Base-by-base conservation (phyloP, 2,113 vertebrate genomes). In the Piaya cayana region DNA sequence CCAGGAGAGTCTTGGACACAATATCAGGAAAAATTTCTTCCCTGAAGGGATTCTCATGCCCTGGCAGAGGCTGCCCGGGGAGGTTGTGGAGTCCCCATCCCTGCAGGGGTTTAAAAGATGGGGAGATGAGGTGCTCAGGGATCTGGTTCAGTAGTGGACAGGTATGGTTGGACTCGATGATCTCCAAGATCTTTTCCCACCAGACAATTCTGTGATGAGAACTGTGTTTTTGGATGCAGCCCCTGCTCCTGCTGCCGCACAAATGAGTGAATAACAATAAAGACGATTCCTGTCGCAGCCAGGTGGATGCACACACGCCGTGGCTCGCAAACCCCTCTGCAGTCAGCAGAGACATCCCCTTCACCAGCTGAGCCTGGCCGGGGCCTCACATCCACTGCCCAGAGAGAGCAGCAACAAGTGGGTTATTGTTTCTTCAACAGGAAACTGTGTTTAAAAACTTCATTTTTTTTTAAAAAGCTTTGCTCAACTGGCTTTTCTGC, bases 371-470 rank as follows among this genome's bases (percentile, higher is more conserved):
- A 53, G 59, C 58, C 88, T 70, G 60, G 47, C 53, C 6, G 32
- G 70, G 55, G 65, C 80, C 70, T 78, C 6, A 0, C 25, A 1
- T 6, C 36, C 1, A 0, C 52, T 27, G 60, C 80, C 68, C 0
- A 0, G 47, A 27, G 55, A 16, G 59, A 63, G 67, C 67, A 45
- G 93, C 78, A 76, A 94, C 87, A 90, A 80, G 65, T 0, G 9
- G 56, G 43, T 83, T 88, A 78, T 95, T 96, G 95, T 95, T 96
- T 88, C 82, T 95, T 49, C 34, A 83, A 68, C 88, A 94, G 93
- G 96, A 92, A 93, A 75, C 59, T 14, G 30, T 36, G 47, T 56
- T 71, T 32, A 27, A 88, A 96, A 94, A 64, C 1, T 2, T 59
- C 58, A 19, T 60, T 64, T n/a, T n/a, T n/a, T n/a, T n/a, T 90